These are phyloP conservation scores for Philaethria dido DNA, from an alignment of 2,888 invertebrate genomes.

Conservation along the genomic window DNA sequence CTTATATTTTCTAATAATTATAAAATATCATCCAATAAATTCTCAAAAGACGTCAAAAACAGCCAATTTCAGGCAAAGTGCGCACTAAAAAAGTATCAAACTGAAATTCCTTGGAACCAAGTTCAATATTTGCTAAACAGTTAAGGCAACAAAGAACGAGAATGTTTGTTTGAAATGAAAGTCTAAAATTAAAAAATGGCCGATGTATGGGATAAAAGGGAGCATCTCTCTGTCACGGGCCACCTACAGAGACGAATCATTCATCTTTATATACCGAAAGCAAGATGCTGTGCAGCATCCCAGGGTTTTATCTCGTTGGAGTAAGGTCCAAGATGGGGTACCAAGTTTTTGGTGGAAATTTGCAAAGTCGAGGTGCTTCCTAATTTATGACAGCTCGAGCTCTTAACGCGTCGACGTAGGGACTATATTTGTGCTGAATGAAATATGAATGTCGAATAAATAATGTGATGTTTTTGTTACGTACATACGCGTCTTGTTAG, in stretches of 20 bases:
- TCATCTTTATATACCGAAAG: constrained; percentile 68
- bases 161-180: constrained; percentile 41
- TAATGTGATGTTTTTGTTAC: constrained; percentile 63
- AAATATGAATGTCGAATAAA: constrained; percentile 62
- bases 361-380: constrained; percentile 54
- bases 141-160: constrained; percentile 29
- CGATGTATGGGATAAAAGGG: constrained; percentile 60
- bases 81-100: constrained; percentile 9
- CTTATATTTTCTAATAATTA: background rate
- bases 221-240: constrained; percentile 78
- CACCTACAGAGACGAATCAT: constrained; percentile 75
- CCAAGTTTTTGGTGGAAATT: constrained; percentile 31
- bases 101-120: constrained; percentile 17
- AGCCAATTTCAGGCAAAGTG: background rate
- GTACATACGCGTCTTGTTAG: constrained; percentile 50
- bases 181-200: constrained; percentile 66
- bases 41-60: background rate
- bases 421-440: constrained; percentile 58
- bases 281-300: constrained; percentile 17
- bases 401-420: constrained; percentile 59
- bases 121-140: constrained; percentile 35
- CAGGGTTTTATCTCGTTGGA: background rate
- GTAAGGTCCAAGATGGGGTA: constrained; percentile 44
- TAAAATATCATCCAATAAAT: background rate
- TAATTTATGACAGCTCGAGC: constrained; percentile 63